Evolutionary conservation across 2,113 vertebrate genomes (phyloP).

Genomic region (Scophthalmus maximus): DNA sequence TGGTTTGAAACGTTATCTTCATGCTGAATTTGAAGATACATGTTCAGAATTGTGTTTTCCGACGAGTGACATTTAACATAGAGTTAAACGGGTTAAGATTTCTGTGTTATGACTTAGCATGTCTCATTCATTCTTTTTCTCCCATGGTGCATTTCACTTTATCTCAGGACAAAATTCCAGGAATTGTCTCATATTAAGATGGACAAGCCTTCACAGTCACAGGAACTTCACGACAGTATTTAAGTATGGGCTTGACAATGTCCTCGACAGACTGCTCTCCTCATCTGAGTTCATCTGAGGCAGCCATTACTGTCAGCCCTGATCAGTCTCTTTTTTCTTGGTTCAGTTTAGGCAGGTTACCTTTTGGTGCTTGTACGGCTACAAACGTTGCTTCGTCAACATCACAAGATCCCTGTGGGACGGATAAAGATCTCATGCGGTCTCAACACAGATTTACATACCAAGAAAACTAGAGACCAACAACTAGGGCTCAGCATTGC

Average conservation of each 20-base stretch:
- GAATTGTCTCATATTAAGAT: constrained; percentile 1
- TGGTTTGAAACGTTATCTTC: background rate
- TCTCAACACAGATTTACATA: background rate
- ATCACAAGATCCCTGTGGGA: constrained; percentile 5
- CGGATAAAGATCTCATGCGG: background rate
- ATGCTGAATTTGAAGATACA: background rate
- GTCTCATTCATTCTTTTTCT: background rate
- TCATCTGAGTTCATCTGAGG: constrained; percentile 22
- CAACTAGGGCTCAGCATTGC: background rate
- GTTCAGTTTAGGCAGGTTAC: constrained; percentile 7
- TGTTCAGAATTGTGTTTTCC: background rate
- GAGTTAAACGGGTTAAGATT: background rate
- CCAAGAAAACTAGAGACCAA: background rate
- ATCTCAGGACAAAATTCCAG: constrained; percentile 19
- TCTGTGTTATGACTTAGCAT: background rate
- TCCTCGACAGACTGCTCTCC: constrained; percentile 26
- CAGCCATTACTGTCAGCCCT: constrained; percentile 36
- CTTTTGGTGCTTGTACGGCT: constrained; percentile 1
- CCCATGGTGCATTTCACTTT: constrained; percentile 14
- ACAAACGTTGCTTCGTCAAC: constrained; percentile 4
- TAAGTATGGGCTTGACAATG: constrained; percentile 8
- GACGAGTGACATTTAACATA: background rate
- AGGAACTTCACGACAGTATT: constrained; percentile 6
- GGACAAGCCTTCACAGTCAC: constrained; percentile 6
- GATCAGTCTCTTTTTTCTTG: constrained; percentile 39